Evolutionary conservation across 2,113 vertebrate genomes (phyloP).

Genomic region (Pseudonaja textilis): DNA sequence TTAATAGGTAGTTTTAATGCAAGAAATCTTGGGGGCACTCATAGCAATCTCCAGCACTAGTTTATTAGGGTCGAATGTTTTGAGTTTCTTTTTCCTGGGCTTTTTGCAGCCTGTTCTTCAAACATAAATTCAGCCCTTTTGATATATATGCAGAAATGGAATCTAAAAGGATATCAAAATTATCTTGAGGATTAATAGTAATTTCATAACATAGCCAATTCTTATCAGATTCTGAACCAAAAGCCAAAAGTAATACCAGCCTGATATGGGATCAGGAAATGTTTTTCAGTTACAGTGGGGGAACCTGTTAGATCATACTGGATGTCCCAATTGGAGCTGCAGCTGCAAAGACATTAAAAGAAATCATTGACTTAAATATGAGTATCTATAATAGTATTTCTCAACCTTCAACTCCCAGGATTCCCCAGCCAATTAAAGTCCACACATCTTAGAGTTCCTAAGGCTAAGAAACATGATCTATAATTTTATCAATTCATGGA

Average conservation of each 20-base stretch:
- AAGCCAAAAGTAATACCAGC: conserved; percentile 6
- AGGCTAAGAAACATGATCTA: neutral
- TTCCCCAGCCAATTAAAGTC: neutral
- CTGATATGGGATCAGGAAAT: conserved; percentile 14
- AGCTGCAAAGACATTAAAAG: neutral
- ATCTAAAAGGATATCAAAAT: neutral
- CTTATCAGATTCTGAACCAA: neutral
- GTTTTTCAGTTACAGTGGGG: neutral
- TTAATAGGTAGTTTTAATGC: neutral
- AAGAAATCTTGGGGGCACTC: neutral
- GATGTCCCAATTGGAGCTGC: neutral
- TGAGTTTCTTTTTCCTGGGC: neutral
- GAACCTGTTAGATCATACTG: conserved; percentile 12
- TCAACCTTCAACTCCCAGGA: neutral
- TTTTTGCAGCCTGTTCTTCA: neutral
- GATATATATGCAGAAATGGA: neutral
- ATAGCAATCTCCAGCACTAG: neutral
- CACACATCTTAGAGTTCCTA: neutral
- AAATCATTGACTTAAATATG: neutral
- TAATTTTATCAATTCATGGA: neutral
- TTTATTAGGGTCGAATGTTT: neutral
- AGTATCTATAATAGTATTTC: neutral
- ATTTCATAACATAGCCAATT: neutral
- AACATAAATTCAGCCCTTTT: neutral
- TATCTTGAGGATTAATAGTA: neutral